These are phyloP conservation scores for Hirundo rustica DNA, from an alignment of 2,797 vertebrate genomes.

Conservation along the genomic window DNA sequence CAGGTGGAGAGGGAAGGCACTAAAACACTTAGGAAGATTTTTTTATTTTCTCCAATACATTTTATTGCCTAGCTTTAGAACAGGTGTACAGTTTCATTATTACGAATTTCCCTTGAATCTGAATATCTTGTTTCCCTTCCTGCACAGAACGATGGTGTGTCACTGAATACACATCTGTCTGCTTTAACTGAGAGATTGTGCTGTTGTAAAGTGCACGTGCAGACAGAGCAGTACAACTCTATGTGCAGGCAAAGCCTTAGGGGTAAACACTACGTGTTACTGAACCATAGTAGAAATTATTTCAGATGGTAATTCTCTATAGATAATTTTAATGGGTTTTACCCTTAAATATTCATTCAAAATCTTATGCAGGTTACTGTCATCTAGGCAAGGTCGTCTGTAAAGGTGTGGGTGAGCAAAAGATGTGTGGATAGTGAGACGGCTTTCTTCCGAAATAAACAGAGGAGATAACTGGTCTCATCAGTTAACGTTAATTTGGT, in stretches of 20 bases:
- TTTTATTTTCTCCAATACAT: not conserved
- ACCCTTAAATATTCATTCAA: not conserved
- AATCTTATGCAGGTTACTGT: not conserved
- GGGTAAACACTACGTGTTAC: not conserved
- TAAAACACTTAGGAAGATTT: not conserved
- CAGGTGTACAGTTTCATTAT: not conserved
- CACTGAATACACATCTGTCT: not conserved
- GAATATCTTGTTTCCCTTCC: not conserved
- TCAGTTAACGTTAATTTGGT: conserved; percentile 5
- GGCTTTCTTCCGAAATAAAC: not conserved
- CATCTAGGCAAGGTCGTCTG: not conserved
- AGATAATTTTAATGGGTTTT: not conserved
- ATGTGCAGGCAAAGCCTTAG: not conserved
- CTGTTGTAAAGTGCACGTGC: fast-evolving
- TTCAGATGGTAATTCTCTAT: not conserved
- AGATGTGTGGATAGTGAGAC: not conserved
- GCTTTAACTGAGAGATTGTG: not conserved
- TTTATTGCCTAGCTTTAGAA: not conserved
- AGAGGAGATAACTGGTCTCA: not conserved
- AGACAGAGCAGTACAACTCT: not conserved
- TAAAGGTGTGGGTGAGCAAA: not conserved
- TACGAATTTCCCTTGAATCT: not conserved
- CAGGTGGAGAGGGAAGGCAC: not conserved
- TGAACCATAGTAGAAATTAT: not conserved
- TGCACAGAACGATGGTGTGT: not conserved